These are phyloP conservation scores for Sebastiscus albofasciatus DNA, from an alignment of 2,797 vertebrate genomes.

Conservation along the genomic window DNA sequence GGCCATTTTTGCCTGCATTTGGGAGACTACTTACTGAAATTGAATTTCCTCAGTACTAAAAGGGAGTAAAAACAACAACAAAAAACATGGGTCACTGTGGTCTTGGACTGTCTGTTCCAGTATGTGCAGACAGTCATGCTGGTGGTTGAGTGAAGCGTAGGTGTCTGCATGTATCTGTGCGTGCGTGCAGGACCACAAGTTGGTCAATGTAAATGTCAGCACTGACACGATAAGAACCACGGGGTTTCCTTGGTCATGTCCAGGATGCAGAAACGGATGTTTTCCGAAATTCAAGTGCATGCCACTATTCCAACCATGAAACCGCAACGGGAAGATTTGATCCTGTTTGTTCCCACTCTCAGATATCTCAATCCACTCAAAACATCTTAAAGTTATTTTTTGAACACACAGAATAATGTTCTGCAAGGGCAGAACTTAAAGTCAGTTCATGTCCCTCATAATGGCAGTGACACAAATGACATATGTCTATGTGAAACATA, in stretches of 20 bases:
- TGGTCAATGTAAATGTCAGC: constrained; percentile 40
- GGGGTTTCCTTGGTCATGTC: constrained; percentile 74
- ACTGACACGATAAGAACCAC: constrained; percentile 53
- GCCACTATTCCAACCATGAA: constrained; percentile 27
- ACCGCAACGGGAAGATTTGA: constrained; percentile 23
- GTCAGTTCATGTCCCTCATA: neutral
- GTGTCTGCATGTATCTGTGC: constrained; percentile 35
- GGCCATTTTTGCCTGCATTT: neutral
- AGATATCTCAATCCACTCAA: neutral
- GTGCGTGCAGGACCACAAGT: constrained; percentile 45
- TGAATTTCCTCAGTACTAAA: neutral
- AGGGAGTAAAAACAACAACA: neutral
- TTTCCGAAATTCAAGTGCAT: constrained; percentile 39
- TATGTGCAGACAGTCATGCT: constrained; percentile 54
- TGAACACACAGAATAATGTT: neutral
- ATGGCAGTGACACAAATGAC: neutral
- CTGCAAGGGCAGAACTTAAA: neutral
- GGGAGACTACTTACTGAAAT: neutral
- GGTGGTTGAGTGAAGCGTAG: constrained; percentile 43
- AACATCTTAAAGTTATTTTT: neutral
- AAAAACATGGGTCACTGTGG: constrained; percentile 44
- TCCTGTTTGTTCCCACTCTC: constrained; percentile 1
- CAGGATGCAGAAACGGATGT: constrained; percentile 48
- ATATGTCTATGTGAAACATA: constrained; percentile 1
- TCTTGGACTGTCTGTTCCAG: neutral